Conservation (phyloP, 2,888 invertebrate genomes). For the Drosophila percnosoma region DNA sequence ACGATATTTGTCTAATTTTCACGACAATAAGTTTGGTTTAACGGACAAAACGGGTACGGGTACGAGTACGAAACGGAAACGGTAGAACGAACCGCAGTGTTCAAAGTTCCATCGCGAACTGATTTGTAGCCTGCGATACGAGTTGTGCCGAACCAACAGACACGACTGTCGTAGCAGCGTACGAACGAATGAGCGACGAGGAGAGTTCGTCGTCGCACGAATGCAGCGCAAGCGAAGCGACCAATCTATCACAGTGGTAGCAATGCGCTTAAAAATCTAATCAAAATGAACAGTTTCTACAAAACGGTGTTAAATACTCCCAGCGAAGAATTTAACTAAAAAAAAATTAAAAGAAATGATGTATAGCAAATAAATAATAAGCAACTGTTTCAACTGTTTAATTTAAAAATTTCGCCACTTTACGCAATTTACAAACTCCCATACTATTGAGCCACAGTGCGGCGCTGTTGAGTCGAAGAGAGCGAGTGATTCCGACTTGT, state of each 20-base stretch:
- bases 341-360: background rate
- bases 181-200: constrained; percentile 40
- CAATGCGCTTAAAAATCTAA: background rate
- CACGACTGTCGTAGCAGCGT: constrained; percentile 29
- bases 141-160: constrained; percentile 45
- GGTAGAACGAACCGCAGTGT: constrained; percentile 81
- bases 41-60: constrained; percentile 37
- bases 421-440: background rate
- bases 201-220: constrained; percentile 39
- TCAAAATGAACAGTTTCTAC: background rate
- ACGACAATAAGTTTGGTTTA: constrained; percentile 48
- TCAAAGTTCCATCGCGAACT: constrained; percentile 84
- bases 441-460: constrained; percentile 33
- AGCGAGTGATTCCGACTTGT: constrained; percentile 21
- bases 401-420: background rate
- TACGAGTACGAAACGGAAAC: constrained; percentile 53
- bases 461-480: constrained; percentile 43
- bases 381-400: background rate
- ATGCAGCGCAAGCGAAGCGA: constrained; percentile 41
- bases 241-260: constrained; percentile 43
- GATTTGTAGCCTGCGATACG: constrained; percentile 55
- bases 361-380: background rate
- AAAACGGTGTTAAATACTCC: background rate
- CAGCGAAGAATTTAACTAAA: background rate
- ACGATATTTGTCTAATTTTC: constrained; percentile 12